Base-by-base conservation (phyloP, 2,113 vertebrate genomes). In the Hylia prasina region DNA sequence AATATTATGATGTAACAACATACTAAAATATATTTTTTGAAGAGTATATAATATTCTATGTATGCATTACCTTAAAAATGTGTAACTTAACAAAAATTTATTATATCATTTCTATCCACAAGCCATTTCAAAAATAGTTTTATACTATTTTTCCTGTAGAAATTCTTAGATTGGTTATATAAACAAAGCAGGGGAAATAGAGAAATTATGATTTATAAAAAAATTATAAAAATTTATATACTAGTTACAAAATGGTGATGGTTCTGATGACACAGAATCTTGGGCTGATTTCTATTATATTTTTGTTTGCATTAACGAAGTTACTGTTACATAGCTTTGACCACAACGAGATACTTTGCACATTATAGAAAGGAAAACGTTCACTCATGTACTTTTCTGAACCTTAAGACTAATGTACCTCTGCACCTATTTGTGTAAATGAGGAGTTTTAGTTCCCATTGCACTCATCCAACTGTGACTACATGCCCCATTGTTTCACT, bases 231-330 rank as follows among this genome's bases (percentile, higher is more conserved):
- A 69, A 64, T 5, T 2, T 35, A 80, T 20, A 20, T 12, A 39
- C 35, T 39, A 64, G 19, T 28, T 50, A 70, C 6, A 60, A 24
- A 72, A 51, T 14, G 1, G 16, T 50, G 23, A 77, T 61, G 47
- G n/a, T 85, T 81, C 37, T 47, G 15, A 39, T 5, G 40, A 87
- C 50, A 93, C 53, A 71, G 10, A 68, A 68, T 35, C 24, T 87
- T 80, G 61, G 58, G 39, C 47, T 76, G 37, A 45, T 57, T 60
- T 75, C 54, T 72, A 27, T 81, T 77, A 78, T 80, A 90, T 51
- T 82, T 87, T 82, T 84, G 44, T 93, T 96, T 90, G 66, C 87
- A 81, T 79, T 83, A 94, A 93, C 27, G 60, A 64, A 80, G 25
- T 63, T 95, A 70, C 33, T 91, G 30, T 57, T 96, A 71, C 39